Percentiles rank a stretch among this genome's conserved stretches.
phyloP scores from a whole-genome alignment of 2,797 vertebrate genomes.

The Erethizon dorsatum region DNA sequence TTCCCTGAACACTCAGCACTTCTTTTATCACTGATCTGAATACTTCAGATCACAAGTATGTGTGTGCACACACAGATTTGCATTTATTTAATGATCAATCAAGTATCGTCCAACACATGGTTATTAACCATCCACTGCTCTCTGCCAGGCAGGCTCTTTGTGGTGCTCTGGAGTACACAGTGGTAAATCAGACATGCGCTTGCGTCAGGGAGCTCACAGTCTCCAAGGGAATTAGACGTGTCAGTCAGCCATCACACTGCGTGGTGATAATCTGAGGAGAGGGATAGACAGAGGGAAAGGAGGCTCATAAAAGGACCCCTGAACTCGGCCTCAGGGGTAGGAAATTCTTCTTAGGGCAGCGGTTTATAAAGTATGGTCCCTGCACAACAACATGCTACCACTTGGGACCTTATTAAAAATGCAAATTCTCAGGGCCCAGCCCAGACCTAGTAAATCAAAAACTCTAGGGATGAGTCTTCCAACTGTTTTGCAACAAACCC shows the following conservation, averaged over 20 bases:
- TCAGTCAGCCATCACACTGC: background rate
- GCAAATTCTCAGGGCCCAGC: conserved; percentile 43
- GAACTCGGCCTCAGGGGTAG: background rate
- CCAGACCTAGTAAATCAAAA: conserved; percentile 58
- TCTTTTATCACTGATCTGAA: conserved; percentile 21
- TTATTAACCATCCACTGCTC: background rate
- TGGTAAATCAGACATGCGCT: background rate
- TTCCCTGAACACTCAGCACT: background rate
- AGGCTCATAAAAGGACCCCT: background rate
- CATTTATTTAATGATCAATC: conserved; percentile 31
- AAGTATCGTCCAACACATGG: background rate
- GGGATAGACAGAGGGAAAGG: background rate
- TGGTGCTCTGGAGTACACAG: too few species aligned
- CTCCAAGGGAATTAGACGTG: background rate
- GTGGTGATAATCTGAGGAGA: conserved; percentile 29
- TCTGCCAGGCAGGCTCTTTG: background rate
- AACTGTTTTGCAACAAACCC: conserved; percentile 64
- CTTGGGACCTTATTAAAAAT: conserved; percentile 66
- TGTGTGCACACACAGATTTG: background rate
- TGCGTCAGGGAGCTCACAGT: background rate
- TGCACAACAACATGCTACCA: background rate
- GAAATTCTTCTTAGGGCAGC: background rate
- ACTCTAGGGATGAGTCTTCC: conserved; percentile 55
- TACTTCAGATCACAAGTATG: conserved; percentile 9
- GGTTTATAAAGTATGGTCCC: background rate